These are phyloP conservation scores for Orchesellides sinensis DNA, from an alignment of 2,888 invertebrate species.

Conservation along the genomic window DNA sequence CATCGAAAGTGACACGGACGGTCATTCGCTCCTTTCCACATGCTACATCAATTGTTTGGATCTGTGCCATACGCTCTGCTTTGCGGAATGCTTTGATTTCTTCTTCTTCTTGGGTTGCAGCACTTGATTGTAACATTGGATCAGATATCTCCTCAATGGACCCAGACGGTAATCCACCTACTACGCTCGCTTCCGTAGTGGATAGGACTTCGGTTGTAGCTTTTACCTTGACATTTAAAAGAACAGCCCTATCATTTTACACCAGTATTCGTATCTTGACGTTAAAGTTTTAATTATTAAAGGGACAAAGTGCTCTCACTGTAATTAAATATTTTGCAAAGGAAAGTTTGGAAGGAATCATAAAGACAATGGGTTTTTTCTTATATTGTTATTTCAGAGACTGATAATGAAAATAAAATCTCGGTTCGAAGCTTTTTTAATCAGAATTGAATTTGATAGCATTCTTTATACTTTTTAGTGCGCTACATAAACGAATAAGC, in stretches of 20 bases:
- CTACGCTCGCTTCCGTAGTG: constrained; percentile 15
- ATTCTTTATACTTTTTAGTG: too few relatives aligned
- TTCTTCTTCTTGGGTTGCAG: constrained; percentile 41
- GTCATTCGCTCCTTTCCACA: constrained; percentile 91
- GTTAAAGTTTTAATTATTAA: too few relatives aligned
- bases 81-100: constrained; percentile 8
- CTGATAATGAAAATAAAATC: too few relatives aligned
- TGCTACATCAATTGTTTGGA: constrained; percentile 85
- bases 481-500: too few relatives aligned
- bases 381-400: too few relatives aligned
- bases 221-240: constrained; percentile 49
- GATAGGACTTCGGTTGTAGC: constrained; percentile 33
- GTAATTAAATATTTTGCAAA: too few relatives aligned
- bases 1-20: constrained; percentile 87
- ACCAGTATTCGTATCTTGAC: neutral
- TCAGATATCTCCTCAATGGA: neutral
- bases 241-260: neutral
- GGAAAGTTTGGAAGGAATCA: too few relatives aligned
- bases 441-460: too few relatives aligned
- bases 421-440: too few relatives aligned
- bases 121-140: constrained; percentile 36
- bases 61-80: constrained; percentile 78
- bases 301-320: too few relatives aligned
- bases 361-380: too few relatives aligned
- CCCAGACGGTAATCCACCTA: neutral